These are phyloP conservation scores for Spicauda simplicius DNA, from an alignment of 2,888 invertebrate genomes.

Conservation along the genomic window DNA sequence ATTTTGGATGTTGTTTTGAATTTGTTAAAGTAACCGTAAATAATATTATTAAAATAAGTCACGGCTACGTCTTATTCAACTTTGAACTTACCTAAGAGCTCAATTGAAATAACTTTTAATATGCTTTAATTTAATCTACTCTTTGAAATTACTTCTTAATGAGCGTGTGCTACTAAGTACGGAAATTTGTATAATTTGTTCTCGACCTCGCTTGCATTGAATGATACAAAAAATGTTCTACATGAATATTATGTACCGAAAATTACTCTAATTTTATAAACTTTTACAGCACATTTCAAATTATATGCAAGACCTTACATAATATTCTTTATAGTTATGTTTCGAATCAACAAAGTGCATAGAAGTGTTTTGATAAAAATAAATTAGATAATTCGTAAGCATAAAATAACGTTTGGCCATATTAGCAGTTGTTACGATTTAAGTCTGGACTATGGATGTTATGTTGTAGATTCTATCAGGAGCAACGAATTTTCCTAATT, in stretches of 20 bases:
- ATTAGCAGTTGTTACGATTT: no score
- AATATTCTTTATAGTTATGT: no score
- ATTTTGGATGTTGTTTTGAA: no score
- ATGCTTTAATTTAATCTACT: not conserved
- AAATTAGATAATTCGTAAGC: no score
- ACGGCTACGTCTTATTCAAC: not conserved
- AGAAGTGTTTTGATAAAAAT: no score
- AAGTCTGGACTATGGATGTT: no score
- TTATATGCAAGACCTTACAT: no score
- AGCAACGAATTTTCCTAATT: no score
- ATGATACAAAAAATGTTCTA: not conserved
- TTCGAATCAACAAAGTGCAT: no score
- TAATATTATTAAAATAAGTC: not conserved
- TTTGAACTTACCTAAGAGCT: not conserved
- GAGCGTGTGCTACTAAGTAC: not conserved
- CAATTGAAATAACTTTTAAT: not conserved
- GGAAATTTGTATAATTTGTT: conserved; percentile 18
- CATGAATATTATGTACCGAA: not conserved
- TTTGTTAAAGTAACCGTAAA: not conserved
- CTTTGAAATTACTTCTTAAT: not conserved
- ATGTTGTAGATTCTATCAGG: no score
- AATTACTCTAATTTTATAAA: not conserved
- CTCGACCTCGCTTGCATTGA: conserved; percentile 10
- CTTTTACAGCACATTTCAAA: not conserved
- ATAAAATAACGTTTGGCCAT: no score